Evolutionary conservation across 2,797 vertebrate species (phyloP).

Genomic region (Cossypha niveicapilla): DNA sequence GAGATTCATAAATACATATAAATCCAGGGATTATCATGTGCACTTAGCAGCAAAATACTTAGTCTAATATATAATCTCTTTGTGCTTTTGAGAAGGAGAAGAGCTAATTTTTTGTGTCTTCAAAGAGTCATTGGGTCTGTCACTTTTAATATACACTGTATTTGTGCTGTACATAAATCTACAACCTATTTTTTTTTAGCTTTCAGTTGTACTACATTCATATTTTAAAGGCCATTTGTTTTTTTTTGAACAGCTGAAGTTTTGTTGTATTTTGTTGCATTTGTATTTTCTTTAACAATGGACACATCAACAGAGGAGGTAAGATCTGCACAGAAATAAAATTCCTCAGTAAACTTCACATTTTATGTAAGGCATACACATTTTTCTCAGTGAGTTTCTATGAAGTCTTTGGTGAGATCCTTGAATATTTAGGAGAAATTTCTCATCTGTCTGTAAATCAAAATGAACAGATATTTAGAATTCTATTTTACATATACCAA

Average conservation of each 20-base stretch:
- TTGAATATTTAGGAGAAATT: background rate
- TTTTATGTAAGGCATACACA: background rate
- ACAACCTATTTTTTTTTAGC: background rate
- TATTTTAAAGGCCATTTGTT: background rate
- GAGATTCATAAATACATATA: background rate
- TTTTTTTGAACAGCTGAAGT: background rate
- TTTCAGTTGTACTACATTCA: background rate
- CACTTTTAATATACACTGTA: background rate
- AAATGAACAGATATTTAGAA: background rate
- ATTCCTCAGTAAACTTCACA: background rate
- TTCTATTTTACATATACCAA: background rate
- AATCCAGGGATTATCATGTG: background rate
- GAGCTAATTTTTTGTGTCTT: background rate
- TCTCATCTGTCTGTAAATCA: background rate
- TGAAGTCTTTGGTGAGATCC: background rate
- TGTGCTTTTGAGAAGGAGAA: background rate
- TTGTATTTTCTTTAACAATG: background rate
- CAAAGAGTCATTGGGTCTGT: background rate
- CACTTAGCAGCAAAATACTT: background rate
- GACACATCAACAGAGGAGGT: too few species aligned
- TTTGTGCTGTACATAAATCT: background rate
- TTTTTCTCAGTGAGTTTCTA: background rate
- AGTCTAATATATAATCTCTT: background rate
- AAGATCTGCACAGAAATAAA: background rate
- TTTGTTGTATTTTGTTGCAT: background rate